These are phyloP conservation scores for Agrilus mali DNA, from an alignment of 2,888 invertebrate species.

Conservation along the genomic window DNA sequence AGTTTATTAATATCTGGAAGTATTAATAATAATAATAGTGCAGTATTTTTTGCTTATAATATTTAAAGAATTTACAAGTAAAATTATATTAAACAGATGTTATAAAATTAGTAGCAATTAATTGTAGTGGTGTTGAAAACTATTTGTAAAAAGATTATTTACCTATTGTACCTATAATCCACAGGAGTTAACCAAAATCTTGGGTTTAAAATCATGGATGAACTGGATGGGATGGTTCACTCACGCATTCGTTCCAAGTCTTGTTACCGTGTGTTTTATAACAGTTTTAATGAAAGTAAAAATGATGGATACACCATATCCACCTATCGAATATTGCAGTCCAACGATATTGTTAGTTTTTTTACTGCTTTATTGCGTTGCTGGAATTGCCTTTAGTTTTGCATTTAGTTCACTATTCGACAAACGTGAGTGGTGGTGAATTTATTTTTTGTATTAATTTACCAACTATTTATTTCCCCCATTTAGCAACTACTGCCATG, in stretches of 20 bases:
- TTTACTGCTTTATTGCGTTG: conserved; percentile 54
- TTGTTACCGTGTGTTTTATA: conserved; percentile 44
- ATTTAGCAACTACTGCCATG: conserved; percentile 27
- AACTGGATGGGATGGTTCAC: conserved; percentile 82
- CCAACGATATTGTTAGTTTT: conserved; percentile 55
- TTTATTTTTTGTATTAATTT: conserved; percentile 1
- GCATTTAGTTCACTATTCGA: conserved; percentile 65
- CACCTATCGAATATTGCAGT: conserved; percentile 56
- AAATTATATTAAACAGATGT: background rate
- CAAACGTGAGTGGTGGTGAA: conserved; percentile 44
- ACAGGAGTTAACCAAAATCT: conserved; percentile 86
- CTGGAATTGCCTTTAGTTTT: conserved; percentile 63
- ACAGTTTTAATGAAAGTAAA: conserved; percentile 46
- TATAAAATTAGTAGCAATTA: too few species aligned
- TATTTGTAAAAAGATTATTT: background rate
- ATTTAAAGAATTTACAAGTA: too few species aligned
- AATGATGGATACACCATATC: conserved; percentile 30
- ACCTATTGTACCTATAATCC: conserved; percentile 11
- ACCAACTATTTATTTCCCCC: conserved; percentile 1
- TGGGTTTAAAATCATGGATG: conserved; percentile 73
- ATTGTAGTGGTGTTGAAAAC: background rate
- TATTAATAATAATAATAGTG: too few species aligned
- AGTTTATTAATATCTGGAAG: too few species aligned
- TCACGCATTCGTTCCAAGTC: conserved; percentile 58
- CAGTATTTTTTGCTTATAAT: too few species aligned